Percentiles rank a stretch among this genome's conserved stretches.
Conservation (phyloP, 1,140 invertebrate genomes). For the Brachystomella parvula region DNA sequence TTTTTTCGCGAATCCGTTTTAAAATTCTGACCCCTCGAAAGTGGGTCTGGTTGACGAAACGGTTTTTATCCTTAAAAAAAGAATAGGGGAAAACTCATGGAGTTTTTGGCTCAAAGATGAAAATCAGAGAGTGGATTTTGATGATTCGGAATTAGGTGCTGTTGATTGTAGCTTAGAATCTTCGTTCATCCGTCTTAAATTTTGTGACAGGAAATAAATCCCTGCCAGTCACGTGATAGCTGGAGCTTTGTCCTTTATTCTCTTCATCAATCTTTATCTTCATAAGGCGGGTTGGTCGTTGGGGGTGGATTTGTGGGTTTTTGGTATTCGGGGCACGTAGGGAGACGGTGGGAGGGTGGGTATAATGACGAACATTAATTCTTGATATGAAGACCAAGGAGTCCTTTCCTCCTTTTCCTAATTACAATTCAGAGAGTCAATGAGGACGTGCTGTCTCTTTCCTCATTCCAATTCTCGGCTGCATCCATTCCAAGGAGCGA, state of each 20-base stretch:
- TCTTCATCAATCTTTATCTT: background rate
- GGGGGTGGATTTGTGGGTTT: background rate
- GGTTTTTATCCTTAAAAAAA: too few relatives aligned
- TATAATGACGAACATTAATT: slow-evolving; percentile 10
- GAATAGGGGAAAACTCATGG: too few relatives aligned
- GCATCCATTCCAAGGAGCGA: background rate
- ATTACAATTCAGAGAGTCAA: background rate
- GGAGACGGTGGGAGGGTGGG: background rate
- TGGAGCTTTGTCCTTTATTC: background rate
- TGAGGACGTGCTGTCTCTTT: background rate
- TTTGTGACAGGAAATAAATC: too few relatives aligned
- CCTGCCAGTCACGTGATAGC: background rate
- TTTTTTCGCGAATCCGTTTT: too few relatives aligned
- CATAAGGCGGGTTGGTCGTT: background rate
- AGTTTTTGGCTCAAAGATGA: too few relatives aligned
- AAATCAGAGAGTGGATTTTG: too few relatives aligned
- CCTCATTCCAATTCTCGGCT: background rate
- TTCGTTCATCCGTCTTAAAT: too few relatives aligned
- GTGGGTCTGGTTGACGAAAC: too few relatives aligned
- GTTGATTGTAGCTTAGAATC: too few relatives aligned
- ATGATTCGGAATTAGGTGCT: too few relatives aligned
- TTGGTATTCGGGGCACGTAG: background rate
- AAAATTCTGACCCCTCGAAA: too few relatives aligned
- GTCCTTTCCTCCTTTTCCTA: background rate
- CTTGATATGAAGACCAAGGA: background rate